phyloP scores from a whole-genome alignment of 2,888 invertebrate species.

The Cremastinae sp. region DNA sequence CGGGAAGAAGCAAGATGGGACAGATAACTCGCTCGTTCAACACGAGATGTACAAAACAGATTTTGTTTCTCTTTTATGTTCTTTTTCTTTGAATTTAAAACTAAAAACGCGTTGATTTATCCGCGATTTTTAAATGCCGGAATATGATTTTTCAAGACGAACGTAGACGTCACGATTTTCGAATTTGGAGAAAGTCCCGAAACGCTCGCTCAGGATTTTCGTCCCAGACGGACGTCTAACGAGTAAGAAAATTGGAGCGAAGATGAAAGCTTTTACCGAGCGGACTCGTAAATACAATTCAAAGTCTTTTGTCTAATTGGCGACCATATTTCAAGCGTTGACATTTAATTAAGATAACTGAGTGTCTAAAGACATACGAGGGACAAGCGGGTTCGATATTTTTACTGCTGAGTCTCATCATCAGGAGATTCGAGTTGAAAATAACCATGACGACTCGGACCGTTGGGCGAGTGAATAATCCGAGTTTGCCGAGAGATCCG shows the following conservation, averaged over 20 bases:
- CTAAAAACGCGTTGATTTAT: too few species aligned
- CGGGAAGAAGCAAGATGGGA: slow-evolving; percentile 19
- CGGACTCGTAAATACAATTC: not conserved
- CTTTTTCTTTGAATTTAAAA: not conserved
- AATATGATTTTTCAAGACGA: too few species aligned
- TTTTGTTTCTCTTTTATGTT: slow-evolving; percentile 2
- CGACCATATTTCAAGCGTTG: slow-evolving; percentile 17
- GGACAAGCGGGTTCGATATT: slow-evolving; percentile 19
- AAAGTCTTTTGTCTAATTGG: not conserved
- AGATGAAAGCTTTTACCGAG: too few species aligned
- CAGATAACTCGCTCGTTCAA: slow-evolving; percentile 8
- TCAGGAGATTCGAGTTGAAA: slow-evolving; percentile 45
- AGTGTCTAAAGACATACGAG: slow-evolving; percentile 18
- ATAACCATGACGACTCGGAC: slow-evolving; percentile 53
- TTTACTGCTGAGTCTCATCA: not conserved
- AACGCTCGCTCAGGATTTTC: too few species aligned
- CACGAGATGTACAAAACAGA: slow-evolving; percentile 7
- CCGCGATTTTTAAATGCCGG: too few species aligned
- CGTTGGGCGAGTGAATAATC: slow-evolving; percentile 24
- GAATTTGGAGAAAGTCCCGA: too few species aligned
- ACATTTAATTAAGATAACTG: slow-evolving; percentile 23
- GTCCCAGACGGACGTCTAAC: too few species aligned
- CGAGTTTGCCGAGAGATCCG: not conserved
- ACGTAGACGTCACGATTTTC: too few species aligned
- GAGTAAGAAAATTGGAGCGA: too few species aligned